Evolutionary conservation across 1,140 invertebrate genomes (phyloP).

Genomic region (Cotesia chilonis): DNA sequence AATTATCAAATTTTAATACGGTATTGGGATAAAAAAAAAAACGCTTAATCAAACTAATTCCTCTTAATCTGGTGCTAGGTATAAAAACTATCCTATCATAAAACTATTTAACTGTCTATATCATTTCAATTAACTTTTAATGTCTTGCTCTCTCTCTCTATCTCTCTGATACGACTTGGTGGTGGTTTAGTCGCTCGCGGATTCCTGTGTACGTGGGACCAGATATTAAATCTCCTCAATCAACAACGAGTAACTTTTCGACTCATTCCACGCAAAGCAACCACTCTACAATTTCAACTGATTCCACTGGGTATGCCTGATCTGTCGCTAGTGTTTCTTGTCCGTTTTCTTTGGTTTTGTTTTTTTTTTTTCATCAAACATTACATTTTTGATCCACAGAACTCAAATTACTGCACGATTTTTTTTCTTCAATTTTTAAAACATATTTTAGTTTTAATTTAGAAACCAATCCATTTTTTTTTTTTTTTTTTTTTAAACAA

Average conservation of each 20-base stretch:
- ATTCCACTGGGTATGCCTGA: slow-evolving; percentile 65
- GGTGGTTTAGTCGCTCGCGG: slow-evolving; percentile 65
- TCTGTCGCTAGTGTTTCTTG: slow-evolving; percentile 31
- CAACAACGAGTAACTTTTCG: slow-evolving; percentile 65
- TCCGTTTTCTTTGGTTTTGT: slow-evolving; percentile 22
- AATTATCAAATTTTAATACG: neutral
- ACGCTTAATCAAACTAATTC: no score
- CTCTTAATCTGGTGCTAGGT: no score
- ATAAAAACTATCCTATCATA: no score
- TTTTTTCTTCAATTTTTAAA: slow-evolving; percentile 9
- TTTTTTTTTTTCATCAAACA: slow-evolving; percentile 11
- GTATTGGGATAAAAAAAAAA: slow-evolving; percentile 15
- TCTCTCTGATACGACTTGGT: slow-evolving; percentile 36
- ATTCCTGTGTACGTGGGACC: slow-evolving; percentile 66
- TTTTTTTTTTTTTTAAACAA: neutral
- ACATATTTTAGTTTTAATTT: neutral
- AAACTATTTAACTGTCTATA: no score
- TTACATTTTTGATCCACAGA: neutral
- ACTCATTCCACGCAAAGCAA: slow-evolving; percentile 64
- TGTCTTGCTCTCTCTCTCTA: neutral
- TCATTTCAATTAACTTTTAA: neutral
- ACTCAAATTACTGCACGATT: slow-evolving; percentile 15
- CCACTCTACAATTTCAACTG: slow-evolving; percentile 65
- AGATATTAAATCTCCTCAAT: slow-evolving; percentile 64
- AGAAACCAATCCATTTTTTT: neutral